Evolutionary conservation across 2,888 invertebrate genomes (phyloP).

Genomic region (Rutpela maculata): DNA sequence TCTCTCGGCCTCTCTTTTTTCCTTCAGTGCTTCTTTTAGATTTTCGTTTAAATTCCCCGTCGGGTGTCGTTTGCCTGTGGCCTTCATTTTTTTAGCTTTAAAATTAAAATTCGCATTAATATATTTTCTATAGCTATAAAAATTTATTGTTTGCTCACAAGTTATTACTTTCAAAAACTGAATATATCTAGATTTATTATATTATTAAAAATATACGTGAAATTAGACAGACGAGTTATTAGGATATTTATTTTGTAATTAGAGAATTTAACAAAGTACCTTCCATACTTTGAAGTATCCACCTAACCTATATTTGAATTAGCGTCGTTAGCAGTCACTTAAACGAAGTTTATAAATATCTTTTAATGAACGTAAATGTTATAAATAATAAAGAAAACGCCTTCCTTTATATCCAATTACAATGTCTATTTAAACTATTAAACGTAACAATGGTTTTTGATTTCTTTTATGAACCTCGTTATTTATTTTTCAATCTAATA

Average conservation of each 20-base stretch:
- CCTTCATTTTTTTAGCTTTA: no score
- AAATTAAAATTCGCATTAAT: no score
- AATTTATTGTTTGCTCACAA: no score
- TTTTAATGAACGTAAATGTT: neutral
- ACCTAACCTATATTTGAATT: neutral
- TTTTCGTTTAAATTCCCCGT: no score
- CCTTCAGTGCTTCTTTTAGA: no score
- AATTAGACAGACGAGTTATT: neutral
- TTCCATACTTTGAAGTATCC: neutral
- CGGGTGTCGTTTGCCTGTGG: no score
- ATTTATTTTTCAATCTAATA: constrained; percentile 25
- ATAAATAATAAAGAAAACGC: constrained; percentile 7
- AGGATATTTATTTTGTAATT: neutral
- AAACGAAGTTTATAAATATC: constrained; percentile 6
- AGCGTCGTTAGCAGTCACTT: neutral
- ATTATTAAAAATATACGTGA: neutral
- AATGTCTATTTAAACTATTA: constrained; percentile 21
- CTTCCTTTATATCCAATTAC: neutral
- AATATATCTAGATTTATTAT: no score
- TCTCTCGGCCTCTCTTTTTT: no score
- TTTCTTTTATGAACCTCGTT: constrained; percentile 10
- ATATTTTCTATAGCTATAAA: no score
- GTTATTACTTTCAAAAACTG: no score
- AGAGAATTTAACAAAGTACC: neutral
- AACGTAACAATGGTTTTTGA: constrained; percentile 18